Percentiles rank a stretch among this genome's conserved stretches.
phyloP scores from a whole-genome alignment of 2,888 invertebrate genomes.

The Iphiclides podalirius region DNA sequence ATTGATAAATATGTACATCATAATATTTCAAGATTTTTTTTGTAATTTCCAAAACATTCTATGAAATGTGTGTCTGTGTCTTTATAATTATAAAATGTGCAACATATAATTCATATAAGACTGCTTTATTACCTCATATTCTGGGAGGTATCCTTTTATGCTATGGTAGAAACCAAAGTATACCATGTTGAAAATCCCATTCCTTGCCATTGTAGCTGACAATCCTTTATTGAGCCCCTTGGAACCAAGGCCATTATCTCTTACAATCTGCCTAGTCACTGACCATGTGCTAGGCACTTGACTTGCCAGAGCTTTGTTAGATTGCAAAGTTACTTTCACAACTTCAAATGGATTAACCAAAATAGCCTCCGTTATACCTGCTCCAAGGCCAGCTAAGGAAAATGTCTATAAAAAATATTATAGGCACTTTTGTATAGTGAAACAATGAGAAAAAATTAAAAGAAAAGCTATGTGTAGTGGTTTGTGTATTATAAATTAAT shows the following conservation, averaged over 20 bases:
- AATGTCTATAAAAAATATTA: conserved; percentile 82
- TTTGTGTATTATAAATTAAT: neutral
- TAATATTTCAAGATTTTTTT: too few species aligned
- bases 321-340: conserved; percentile 94
- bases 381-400: conserved; percentile 91
- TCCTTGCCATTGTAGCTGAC: conserved; percentile 92
- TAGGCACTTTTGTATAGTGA: neutral
- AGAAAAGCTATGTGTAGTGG: conserved; percentile 15
- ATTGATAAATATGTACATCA: too few species aligned
- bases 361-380: conserved; percentile 95
- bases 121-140: conserved; percentile 84
- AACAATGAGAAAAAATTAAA: conserved; percentile 38
- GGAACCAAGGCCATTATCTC: conserved; percentile 87
- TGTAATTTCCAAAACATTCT: too few species aligned
- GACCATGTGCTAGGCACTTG: conserved; percentile 87
- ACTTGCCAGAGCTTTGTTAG: conserved; percentile 83
- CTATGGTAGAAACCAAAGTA: conserved; percentile 98
- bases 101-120: too few species aligned
- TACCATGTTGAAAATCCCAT: conserved; percentile 95
- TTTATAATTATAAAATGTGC: too few species aligned
- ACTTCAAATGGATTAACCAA: conserved; percentile 97
- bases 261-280: conserved; percentile 89
- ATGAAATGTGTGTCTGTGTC: too few species aligned
- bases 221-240: conserved; percentile 92
- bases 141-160: conserved; percentile 87